Evolutionary conservation across 2,113 vertebrate species (phyloP), one percentile per base, ranked within the genome.

Genomic region (Jacana jacana): DNA sequence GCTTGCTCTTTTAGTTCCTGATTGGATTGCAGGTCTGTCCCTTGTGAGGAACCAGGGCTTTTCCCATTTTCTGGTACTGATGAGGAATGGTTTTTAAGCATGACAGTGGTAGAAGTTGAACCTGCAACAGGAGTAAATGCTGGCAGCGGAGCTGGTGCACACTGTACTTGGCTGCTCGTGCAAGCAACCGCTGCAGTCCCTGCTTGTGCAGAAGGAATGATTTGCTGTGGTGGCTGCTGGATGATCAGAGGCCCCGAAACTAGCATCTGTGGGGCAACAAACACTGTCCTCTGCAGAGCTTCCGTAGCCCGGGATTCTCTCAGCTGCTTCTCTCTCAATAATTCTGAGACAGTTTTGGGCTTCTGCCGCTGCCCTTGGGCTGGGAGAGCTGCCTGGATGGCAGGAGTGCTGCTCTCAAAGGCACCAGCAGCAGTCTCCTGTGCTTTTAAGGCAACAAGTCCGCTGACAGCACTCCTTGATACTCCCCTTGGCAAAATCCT

Each of bases 271-370:
- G 96, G 66, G 3, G 95, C 30, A 10, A 95, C 44, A 7, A 95
- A 10, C 2, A 66, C 5, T 1, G 94, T 46, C 28, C 61, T 68
- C 79, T 75, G 93, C 44, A 80, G 0, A 0, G 93, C 76, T 5
- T 84, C 95, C 84, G 24, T 89, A 40, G 96, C 97, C 20, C 24
- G 80, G 27, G 30, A 80, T 60, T 97, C 91, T 30, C 91, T 87
- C 3, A 95, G 93, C 13, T 97, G 89, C 75, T 98, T 97, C 79
- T 98, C 98, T 8, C 83, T 80, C 22, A 99, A 97, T 42, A 98
- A 77, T 49, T 98, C 95, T 0, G 86, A 98, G 77, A 99, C 98
- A 0, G 98, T 98, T 95, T 98, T 98, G 3, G 90, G 94, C 37
- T 97, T 98, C 17, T 94, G 92, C 46, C 78, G 76, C 6, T 95